Percentiles rank a stretch among this genome's conserved stretches.
Evolutionary conservation across 2,797 vertebrate species (phyloP).

Genomic region (Phrynocephalus forsythii): DNA sequence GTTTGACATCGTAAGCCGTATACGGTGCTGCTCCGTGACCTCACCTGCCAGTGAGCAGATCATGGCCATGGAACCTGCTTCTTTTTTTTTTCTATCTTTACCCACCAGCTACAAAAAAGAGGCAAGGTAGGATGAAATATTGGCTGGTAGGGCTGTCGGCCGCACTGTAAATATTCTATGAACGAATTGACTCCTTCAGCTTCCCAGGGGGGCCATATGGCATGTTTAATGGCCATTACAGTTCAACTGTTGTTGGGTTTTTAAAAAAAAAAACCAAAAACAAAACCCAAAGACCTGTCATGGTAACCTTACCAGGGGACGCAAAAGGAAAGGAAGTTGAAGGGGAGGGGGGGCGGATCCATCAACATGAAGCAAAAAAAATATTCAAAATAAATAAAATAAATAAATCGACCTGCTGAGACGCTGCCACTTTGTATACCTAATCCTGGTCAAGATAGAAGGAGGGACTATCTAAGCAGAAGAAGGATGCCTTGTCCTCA

Average conservation of each 20-base stretch:
- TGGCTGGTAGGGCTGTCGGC: conserved; percentile 37
- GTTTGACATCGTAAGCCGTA: no score
- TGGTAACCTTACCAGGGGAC: conserved; percentile 31
- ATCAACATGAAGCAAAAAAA: neutral
- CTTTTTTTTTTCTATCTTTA: neutral
- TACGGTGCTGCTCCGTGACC: no score
- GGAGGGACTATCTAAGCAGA: no score
- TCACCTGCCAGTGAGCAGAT: neutral
- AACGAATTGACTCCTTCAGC: conserved; percentile 52
- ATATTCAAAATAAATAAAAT: no score
- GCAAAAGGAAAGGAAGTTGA: neutral
- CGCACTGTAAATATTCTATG: conserved; percentile 53
- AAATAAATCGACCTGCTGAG: neutral
- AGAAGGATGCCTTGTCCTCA: no score
- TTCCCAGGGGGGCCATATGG: conserved; percentile 45
- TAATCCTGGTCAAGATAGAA: no score
- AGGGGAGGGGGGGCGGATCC: neutral
- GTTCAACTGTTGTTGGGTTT: conserved; percentile 23
- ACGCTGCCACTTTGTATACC: neutral
- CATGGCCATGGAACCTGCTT: neutral
- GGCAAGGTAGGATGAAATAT: conserved; percentile 29
- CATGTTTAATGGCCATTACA: conserved; percentile 47
- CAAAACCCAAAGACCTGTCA: conserved; percentile 42
- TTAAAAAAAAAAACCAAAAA: no score
- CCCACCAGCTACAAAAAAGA: conserved; percentile 3